A percentile compares a stretch with the other conserved stretches of the same genome.
Conservation (phyloP, 2,797 vertebrate genomes). For the Paratrypauchen microcephalus region DNA sequence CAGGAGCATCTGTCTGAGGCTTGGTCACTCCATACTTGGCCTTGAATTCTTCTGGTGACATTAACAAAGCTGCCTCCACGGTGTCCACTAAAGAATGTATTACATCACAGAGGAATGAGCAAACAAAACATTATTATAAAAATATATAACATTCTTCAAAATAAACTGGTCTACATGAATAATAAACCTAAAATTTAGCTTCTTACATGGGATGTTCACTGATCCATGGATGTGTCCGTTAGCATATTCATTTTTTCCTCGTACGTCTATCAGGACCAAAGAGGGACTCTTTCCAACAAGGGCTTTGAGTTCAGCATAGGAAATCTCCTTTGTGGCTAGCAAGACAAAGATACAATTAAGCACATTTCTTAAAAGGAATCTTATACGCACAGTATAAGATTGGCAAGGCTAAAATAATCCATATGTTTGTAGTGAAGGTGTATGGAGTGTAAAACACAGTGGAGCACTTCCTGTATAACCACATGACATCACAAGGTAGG, state of each 20-base stretch:
- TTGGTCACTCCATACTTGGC: constrained; percentile 73
- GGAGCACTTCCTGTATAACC: too few species aligned
- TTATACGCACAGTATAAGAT: too few species aligned
- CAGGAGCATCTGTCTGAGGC: constrained; percentile 61
- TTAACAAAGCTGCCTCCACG: constrained; percentile 72
- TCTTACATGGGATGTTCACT: constrained; percentile 79
- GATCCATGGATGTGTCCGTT: constrained; percentile 77
- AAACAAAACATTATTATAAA: background rate
- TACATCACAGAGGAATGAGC: background rate
- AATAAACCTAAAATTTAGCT: background rate
- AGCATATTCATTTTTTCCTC: constrained; percentile 76
- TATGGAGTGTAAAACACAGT: too few species aligned
- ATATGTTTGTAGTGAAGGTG: too few species aligned
- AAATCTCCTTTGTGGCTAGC: constrained; percentile 57
- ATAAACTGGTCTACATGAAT: background rate
- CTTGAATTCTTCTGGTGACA: constrained; percentile 76
- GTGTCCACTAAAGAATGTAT: constrained; percentile 64
- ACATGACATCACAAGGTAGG: too few species aligned
- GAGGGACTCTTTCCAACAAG: constrained; percentile 60
- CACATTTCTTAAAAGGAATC: background rate
- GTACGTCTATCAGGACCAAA: constrained; percentile 80
- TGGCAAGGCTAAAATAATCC: too few species aligned
- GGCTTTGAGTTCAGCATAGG: constrained; percentile 71
- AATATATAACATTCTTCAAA: background rate
- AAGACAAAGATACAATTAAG: background rate